Evolutionary conservation across 2,888 invertebrate genomes (phyloP).

Genomic region (Diadromus collaris): DNA sequence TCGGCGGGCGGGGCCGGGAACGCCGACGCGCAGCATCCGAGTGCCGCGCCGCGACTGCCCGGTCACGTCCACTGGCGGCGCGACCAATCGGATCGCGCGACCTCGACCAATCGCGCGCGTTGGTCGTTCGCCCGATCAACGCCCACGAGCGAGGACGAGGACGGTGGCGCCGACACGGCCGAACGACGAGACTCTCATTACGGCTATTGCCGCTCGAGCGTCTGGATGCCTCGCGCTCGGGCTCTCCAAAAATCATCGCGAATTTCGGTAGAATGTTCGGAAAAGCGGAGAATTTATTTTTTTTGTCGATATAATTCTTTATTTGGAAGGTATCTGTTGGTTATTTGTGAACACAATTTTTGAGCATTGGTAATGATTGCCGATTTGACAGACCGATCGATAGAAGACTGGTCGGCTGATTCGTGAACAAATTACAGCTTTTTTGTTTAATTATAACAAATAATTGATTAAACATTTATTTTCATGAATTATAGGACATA

Average conservation of each 20-base stretch:
- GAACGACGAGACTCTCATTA: conserved; percentile 72
- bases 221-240: conserved; percentile 48
- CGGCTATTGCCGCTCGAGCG: conserved; percentile 72
- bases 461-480: not conserved
- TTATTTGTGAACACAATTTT: not conserved
- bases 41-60: conserved; percentile 57
- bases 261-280: not conserved
- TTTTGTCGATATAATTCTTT: not conserved
- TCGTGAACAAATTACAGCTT: not conserved
- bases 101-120: conserved; percentile 51
- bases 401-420: not conserved
- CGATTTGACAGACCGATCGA: not conserved
- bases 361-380: not conserved
- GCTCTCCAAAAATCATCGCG: conserved; percentile 52
- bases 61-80: conserved; percentile 58
- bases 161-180: conserved; percentile 76
- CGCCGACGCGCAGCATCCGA: conserved; percentile 61
- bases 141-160: conserved; percentile 63
- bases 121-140: conserved; percentile 41
- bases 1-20: conserved; percentile 58
- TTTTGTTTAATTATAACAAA: not conserved
- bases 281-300: not conserved
- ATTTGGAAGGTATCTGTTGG: not conserved
- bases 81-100: conserved; percentile 60
- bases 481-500: too few species aligned